Evolutionary conservation across 2,888 invertebrate genomes (phyloP).

Genomic region (Eupithecia centaureata): DNA sequence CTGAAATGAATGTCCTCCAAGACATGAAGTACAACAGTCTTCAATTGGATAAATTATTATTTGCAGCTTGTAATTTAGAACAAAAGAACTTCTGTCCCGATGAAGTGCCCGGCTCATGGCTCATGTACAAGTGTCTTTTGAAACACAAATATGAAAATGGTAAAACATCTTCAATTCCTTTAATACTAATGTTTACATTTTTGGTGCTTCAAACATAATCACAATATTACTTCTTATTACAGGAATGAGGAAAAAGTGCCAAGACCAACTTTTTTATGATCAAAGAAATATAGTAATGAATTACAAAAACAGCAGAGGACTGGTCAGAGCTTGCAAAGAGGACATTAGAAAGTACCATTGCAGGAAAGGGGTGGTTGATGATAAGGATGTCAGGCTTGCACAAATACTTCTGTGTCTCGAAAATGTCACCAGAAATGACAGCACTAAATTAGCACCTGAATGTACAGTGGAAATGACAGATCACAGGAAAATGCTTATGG

Average conservation of each 20-base stretch:
- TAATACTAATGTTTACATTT: too few relatives aligned
- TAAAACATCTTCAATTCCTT: constrained; percentile 52
- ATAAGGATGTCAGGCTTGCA: constrained; percentile 92
- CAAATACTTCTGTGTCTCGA: constrained; percentile 97
- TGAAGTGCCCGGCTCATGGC: constrained; percentile 90
- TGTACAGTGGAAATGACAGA: constrained; percentile 96
- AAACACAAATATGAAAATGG: constrained; percentile 90
- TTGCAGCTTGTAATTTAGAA: constrained; percentile 94
- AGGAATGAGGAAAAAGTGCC: constrained; percentile 88
- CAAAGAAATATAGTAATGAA: constrained; percentile 96
- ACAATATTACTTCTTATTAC: constrained; percentile 49
- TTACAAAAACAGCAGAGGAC: constrained; percentile 94
- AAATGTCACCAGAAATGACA: constrained; percentile 88
- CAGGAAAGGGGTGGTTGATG: constrained; percentile 90
- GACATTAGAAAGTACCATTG: constrained; percentile 95
- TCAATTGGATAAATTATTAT: constrained; percentile 94
- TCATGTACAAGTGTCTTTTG: constrained; percentile 95
- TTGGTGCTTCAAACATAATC: background rate
- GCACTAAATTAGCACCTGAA: constrained; percentile 88
- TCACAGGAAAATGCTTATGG: constrained; percentile 95
- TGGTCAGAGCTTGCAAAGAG: constrained; percentile 94
- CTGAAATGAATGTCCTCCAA: constrained; percentile 91
- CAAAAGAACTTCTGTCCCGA: constrained; percentile 90
- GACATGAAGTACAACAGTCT: constrained; percentile 95
- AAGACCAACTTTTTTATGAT: constrained; percentile 91